Evolutionary conservation across 2,113 vertebrate species (phyloP), one percentile per base, ranked within the genome.

Genomic region (Cricetomys ansorgei): DNA sequence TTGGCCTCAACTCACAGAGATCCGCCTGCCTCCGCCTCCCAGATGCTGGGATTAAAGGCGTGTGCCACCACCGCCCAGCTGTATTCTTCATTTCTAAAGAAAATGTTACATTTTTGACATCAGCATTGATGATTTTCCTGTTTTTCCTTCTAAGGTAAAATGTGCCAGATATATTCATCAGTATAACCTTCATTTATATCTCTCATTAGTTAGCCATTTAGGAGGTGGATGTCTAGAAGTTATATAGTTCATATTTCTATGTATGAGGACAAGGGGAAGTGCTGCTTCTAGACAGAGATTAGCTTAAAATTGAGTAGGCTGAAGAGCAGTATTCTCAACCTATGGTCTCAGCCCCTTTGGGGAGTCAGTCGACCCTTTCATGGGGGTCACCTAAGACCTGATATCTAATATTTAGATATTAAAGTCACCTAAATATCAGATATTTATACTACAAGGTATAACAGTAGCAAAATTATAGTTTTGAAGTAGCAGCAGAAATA

Each of bases 121-220:
- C 62, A 77, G 37, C 77, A 69, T 79, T 96, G 75, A 95, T 96
- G 76, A 76, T 95, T 96, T 93, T 94, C 31, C 34, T 62, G 2
- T 93, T 97, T 88, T 96, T 88, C 59, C 87, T 95, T 91, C 75
- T 87, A 73, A 92, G 69, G 87, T 94, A 95, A 94, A 79, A 37
- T 88, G 96, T 95, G 86, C 96, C 55, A 91, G 70, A 94, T 95
- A n/a, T 37, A 62, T 75, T n/a, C 57, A 94, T 94, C 88, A 91
- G 27, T 48, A 84, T 89, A 89, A 95, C 86, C 90, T 80, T 89
- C 53, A 31, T 75, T 73, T 50, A 70, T 92, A 65, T 96, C 89
- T 72, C 70, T 97, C 45, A 87, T 93, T 96, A 96, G 94, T 81
- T 93, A 89, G 64, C 76, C 92, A 10, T 97, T 97, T 94, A 77